phyloP scores from a whole-genome alignment of 1,140 invertebrate species.

The Drosophila erecta region DNA sequence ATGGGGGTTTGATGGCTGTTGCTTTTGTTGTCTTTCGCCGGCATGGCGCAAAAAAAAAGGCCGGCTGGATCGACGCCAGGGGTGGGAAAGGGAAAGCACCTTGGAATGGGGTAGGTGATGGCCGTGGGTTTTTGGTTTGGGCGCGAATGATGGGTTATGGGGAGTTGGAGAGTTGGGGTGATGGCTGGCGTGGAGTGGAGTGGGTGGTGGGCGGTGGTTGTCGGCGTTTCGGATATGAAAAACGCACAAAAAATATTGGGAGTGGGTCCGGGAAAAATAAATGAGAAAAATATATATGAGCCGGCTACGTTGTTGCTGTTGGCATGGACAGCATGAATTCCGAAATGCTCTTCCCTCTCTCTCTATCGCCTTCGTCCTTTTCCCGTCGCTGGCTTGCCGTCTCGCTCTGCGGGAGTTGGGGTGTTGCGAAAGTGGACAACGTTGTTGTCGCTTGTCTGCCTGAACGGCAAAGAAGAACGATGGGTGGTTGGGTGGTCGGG shows the following conservation, averaged over 20 bases:
- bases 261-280: constrained; percentile 69
- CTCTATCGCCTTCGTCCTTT: constrained; percentile 1
- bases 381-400: constrained; percentile 7
- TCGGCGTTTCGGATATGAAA: constrained; percentile 84
- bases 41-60: constrained; percentile 72
- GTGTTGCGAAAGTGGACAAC: constrained; percentile 75
- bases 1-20: constrained; percentile 4
- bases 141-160: not conserved
- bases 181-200: constrained; percentile 3
- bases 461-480: constrained; percentile 18
- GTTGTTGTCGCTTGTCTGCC: constrained; percentile 79
- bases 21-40: constrained; percentile 74
- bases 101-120: constrained; percentile 5
- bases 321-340: constrained; percentile 63
- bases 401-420: constrained; percentile 39
- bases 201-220: constrained; percentile 27
- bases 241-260: constrained; percentile 78
- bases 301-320: constrained; percentile 79
- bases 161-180: not conserved
- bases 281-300: constrained; percentile 82
- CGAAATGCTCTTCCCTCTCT: constrained; percentile 36
- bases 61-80: constrained; percentile 61
- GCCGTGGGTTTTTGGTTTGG: not conserved
- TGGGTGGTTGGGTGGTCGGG: not conserved
- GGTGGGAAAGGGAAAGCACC: constrained; percentile 26